Conservation (phyloP, 2,113 vertebrate species). For the Chunga burmeisteri region DNA sequence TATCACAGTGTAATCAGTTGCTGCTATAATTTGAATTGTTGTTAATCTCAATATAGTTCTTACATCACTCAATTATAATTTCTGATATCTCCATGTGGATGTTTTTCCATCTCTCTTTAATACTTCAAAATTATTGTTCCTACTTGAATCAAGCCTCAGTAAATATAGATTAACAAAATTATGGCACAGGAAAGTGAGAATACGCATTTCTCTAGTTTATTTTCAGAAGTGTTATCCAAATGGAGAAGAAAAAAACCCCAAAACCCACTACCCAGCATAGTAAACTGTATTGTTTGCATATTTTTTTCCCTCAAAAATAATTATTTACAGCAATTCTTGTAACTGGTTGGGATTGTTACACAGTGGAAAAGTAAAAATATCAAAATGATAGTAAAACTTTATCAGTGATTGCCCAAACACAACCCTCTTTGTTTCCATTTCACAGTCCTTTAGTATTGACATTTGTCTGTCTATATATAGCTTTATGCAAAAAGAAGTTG, state of each 20-base stretch:
- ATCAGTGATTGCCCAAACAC: background rate
- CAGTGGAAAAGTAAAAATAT: background rate
- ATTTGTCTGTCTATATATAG: slow-evolving; percentile 9
- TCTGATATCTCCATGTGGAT: background rate
- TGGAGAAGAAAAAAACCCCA: background rate
- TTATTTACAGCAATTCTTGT: background rate
- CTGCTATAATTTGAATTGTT: background rate
- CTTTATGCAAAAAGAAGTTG: slow-evolving; percentile 22
- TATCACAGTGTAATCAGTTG: background rate
- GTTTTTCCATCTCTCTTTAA: background rate
- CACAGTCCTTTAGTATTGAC: background rate
- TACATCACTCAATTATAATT: background rate
- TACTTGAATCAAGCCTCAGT: background rate
- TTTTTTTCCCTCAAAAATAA: background rate
- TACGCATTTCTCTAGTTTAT: background rate
- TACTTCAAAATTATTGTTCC: background rate
- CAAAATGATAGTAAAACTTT: background rate
- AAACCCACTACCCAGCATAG: background rate
- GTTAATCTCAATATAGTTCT: background rate
- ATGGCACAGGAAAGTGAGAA: background rate
- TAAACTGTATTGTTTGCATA: background rate
- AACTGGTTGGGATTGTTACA: background rate
- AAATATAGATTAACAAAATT: background rate
- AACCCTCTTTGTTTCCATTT: background rate
- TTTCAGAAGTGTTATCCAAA: background rate